Evolutionary conservation across 2,888 invertebrate genomes (phyloP).

Genomic region (Drosophila leonis): DNA sequence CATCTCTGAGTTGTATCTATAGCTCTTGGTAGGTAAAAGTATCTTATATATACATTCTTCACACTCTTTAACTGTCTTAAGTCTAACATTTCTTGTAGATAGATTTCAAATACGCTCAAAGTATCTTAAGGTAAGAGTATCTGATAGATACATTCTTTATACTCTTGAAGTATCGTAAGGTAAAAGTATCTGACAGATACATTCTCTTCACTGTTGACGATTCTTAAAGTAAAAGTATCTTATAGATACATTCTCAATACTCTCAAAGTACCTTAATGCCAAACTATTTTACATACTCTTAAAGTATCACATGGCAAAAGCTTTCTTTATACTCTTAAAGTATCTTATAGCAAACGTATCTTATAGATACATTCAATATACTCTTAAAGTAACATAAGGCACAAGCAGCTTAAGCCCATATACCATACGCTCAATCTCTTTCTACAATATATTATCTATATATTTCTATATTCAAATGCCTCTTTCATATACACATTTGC

Average conservation of each 20-base stretch:
- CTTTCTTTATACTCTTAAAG: too few species aligned
- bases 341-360: too few species aligned
- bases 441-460: too few species aligned
- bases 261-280: background rate
- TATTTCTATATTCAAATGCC: too few species aligned
- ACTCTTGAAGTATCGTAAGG: background rate
- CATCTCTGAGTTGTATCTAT: background rate
- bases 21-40: background rate
- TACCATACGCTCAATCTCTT: background rate
- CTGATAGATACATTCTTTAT: background rate
- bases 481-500: background rate
- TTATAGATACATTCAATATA: too few species aligned
- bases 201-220: too few species aligned
- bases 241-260: background rate
- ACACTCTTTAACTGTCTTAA: too few species aligned
- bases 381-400: background rate
- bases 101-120: background rate
- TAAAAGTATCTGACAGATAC: background rate
- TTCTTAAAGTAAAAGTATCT: background rate
- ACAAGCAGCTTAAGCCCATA: background rate
- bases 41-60: background rate
- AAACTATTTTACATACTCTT: background rate
- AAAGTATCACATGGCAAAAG: too few species aligned
- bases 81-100: background rate
- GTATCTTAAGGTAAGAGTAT: background rate